Evolutionary conservation across 2,888 invertebrate genomes (phyloP).

Genomic region (Tetranychus truncatus): DNA sequence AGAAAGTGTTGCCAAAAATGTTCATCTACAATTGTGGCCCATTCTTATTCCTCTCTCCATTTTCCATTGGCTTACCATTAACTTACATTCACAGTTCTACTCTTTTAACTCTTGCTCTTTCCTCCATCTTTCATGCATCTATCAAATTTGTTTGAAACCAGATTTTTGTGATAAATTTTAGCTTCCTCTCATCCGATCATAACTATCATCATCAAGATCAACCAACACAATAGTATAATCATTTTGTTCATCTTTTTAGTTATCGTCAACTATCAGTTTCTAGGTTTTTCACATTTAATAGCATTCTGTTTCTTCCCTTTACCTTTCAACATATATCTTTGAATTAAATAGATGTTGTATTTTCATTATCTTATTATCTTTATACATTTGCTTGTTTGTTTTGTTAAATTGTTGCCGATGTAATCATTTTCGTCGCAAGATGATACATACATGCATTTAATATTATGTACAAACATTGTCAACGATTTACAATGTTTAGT

Average conservation of each 20-base stretch:
- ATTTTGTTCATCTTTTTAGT: neutral
- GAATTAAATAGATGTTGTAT: too few species aligned
- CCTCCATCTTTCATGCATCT: neutral
- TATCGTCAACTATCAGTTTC: neutral
- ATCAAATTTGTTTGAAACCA: neutral
- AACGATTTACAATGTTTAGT: conserved; percentile 21
- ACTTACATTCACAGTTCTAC: neutral
- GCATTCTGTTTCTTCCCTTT: neutral
- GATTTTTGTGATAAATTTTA: neutral
- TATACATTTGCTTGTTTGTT: neutral
- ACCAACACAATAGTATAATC: too few species aligned
- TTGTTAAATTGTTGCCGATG: neutral
- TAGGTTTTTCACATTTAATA: neutral
- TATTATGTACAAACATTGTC: neutral
- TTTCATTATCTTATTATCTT: neutral
- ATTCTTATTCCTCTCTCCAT: neutral
- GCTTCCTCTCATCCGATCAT: neutral
- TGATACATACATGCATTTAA: neutral
- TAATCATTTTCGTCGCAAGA: too few species aligned
- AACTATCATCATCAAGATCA: neutral
- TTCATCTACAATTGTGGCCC: neutral
- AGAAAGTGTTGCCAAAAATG: neutral
- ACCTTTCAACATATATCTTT: neutral
- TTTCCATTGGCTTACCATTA: neutral
- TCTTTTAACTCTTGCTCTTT: neutral